Conservation (phyloP, 2,113 vertebrate species). For the Gila orcuttii region DNA sequence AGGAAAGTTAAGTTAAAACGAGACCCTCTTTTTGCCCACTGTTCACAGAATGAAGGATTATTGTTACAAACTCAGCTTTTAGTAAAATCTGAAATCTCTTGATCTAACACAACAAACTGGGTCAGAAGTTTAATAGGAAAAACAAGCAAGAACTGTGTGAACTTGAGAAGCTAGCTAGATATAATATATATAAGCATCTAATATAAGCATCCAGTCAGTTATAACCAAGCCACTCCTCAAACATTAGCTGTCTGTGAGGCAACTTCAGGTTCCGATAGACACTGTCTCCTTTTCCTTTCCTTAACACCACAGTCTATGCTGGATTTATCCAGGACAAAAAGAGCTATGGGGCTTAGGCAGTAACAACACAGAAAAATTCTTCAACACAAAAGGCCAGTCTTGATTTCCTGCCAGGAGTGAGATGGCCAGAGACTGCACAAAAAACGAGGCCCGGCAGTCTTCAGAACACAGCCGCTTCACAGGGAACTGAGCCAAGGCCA, state of each 20-base stretch:
- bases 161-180: constrained; percentile 12
- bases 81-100: constrained; percentile 40
- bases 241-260: constrained; percentile 15
- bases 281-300: neutral
- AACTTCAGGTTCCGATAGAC: neutral
- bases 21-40: neutral
- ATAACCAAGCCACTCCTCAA: neutral
- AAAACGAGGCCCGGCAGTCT: constrained; percentile 47
- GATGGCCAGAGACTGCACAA: constrained; percentile 37
- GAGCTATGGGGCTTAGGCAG: constrained; percentile 29
- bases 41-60: constrained; percentile 57
- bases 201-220: neutral
- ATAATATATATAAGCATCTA: no score
- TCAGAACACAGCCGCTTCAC: constrained; percentile 38
- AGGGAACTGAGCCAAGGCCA: constrained; percentile 24
- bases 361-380: constrained; percentile 58
- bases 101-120: constrained; percentile 55
- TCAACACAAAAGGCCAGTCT: constrained; percentile 58
- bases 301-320: constrained; percentile 1
- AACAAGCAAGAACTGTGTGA: neutral
- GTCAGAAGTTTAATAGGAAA: constrained; percentile 53
- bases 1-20: neutral
- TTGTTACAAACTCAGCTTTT: constrained; percentile 52
- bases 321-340: constrained; percentile 39
- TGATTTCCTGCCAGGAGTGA: constrained; percentile 55